Base-by-base conservation (phyloP, 2,888 invertebrate species). In the Dascillus cervinus region DNA sequence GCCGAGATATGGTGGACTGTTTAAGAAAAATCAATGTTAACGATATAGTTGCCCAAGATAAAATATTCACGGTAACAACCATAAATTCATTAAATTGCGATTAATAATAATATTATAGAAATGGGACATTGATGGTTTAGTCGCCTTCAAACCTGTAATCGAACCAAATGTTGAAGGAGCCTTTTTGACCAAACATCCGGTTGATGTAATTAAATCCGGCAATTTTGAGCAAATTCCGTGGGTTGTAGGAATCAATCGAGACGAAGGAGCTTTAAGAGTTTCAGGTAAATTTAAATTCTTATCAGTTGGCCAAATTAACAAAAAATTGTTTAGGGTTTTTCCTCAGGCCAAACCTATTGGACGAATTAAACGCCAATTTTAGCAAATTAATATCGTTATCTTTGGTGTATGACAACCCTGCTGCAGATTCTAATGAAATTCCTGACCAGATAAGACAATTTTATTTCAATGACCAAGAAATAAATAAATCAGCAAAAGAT, bases 91-190 rank as follows among this genome's bases (percentile, higher is more conserved):
- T n/a, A n/a, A n/a, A n/a, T n/a, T n/a, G n/a, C n/a, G n/a, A n/a
- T n/a, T n/a, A n/a, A n/a, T n/a, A n/a, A n/a, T n/a, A n/a, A n/a
- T n/a, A n/a, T n/a, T n/a, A n/a, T n/a, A n/a, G n/a, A n/a, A n/a
- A n/a, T n/a, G n/a, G n/a, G n/a, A n/a, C n/a, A n/a, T n/a, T n/a
- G n/a, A n/a, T n/a, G n/a, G n/a, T n/a, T n/a, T n/a, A n/a, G n/a
- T n/a, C n/a, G n/a, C n/a, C n/a, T 86, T 86, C 53, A 81, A 79
- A 47, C 85, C 87, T 0, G 80, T 82, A 0, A 69, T 81, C 1
- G 88, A 88, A 53, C 78, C 78, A 0, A 64, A 73, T 24, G 70
- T 75, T 4, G 69, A 73, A 1, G 79, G 73, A 1, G 81, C 84
- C 1, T 85, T 88, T 54, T 52, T 89, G 5, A 75, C 73, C 0